These are phyloP conservation scores for Bothrops jararaca DNA, from an alignment of 2,113 vertebrate species.

Conservation along the genomic window DNA sequence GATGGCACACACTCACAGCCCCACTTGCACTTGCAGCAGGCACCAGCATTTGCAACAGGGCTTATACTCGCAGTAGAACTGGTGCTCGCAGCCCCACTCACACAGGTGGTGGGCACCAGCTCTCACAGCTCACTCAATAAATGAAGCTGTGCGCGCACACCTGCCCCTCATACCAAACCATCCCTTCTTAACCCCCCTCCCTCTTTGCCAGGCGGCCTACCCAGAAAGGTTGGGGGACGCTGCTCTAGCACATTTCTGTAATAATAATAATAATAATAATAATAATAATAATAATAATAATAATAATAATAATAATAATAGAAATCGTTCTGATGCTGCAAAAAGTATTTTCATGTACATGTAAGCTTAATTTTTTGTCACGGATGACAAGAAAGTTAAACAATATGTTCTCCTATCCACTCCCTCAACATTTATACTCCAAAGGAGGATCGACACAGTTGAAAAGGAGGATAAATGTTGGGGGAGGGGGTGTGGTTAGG, in stretches of 20 bases:
- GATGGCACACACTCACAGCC: too few relatives aligned
- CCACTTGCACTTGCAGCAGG: too few relatives aligned
- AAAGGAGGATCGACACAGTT: background rate
- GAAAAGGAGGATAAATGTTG: background rate
- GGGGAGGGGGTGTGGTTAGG: background rate
- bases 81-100: too few relatives aligned
- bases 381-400: background rate
- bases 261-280: too few relatives aligned
- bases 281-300: background rate
- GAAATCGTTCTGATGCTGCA: background rate
- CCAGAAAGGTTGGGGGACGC: too few relatives aligned
- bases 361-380: background rate
- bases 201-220: too few relatives aligned
- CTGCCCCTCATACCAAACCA: background rate
- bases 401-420: background rate
- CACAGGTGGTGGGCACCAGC: too few relatives aligned
- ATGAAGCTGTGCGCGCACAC: background rate
- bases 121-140: too few relatives aligned
- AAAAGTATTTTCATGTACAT: background rate
- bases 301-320: background rate
- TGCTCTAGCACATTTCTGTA: background rate
- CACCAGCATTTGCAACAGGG: too few relatives aligned
- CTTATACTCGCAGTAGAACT: too few relatives aligned
- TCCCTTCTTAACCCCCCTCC: too few relatives aligned
- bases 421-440: background rate